Conservation (phyloP, 2,888 invertebrate genomes). For the Epinotia bilunana region DNA sequence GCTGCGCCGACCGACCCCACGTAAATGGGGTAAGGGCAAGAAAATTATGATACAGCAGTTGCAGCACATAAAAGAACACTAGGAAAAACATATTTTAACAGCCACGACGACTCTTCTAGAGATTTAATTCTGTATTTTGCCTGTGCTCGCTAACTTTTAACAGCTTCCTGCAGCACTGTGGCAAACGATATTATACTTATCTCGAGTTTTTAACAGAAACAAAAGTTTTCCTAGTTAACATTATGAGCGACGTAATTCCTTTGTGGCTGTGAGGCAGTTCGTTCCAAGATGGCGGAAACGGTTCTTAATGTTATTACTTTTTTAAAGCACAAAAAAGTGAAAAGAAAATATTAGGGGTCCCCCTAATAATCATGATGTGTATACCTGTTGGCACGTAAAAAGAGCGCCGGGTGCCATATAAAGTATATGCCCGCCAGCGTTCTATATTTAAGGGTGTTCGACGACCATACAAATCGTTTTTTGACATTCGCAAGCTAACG, state of each 20-base stretch:
- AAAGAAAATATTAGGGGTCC: not conserved
- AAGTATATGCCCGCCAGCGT: too few species aligned
- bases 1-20: too few species aligned
- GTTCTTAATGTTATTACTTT: not conserved
- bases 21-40: too few species aligned
- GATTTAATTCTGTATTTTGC: not conserved
- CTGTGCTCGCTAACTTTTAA: constrained; percentile 35
- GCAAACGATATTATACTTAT: constrained; percentile 38
- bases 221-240: not conserved
- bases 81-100: too few species aligned
- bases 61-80: too few species aligned
- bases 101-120: constrained; percentile 1
- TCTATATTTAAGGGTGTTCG: too few species aligned
- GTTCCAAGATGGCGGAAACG: not conserved
- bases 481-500: too few species aligned
- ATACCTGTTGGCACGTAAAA: too few species aligned
- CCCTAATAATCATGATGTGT: too few species aligned
- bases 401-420: too few species aligned
- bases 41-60: too few species aligned
- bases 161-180: constrained; percentile 39
- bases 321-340: not conserved
- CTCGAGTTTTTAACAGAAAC: constrained; percentile 30
- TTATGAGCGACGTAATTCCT: constrained; percentile 16
- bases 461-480: too few species aligned
- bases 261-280: constrained; percentile 2